Conservation (phyloP, 2,797 vertebrate genomes). For the Sphenopsis melanotis region DNA sequence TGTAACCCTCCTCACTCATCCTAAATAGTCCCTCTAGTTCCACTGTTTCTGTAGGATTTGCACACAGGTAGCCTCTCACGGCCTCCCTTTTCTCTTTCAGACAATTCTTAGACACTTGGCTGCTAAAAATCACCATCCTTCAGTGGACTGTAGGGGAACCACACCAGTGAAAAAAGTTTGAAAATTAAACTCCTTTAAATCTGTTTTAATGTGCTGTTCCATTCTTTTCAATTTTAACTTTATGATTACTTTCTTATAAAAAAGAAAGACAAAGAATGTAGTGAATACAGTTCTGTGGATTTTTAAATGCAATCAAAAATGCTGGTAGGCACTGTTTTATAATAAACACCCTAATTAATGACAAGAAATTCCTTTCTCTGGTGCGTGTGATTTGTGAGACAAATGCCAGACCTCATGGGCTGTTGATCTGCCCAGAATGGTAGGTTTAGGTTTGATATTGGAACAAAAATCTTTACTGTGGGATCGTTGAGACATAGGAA, state of each 20-base stretch:
- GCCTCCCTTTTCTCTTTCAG: neutral
- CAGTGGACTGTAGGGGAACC: neutral
- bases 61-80: neutral
- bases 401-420: neutral
- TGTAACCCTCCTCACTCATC: neutral
- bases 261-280: neutral
- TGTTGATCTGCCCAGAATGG: neutral
- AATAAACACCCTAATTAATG: neutral
- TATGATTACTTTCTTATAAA: neutral
- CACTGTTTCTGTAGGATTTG: neutral
- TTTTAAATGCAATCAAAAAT: neutral
- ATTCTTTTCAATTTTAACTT: neutral
- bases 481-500: neutral
- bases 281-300: neutral
- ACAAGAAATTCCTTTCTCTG: neutral
- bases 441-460: neutral
- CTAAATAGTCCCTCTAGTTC: neutral
- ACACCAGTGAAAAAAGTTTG: neutral
- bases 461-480: neutral
- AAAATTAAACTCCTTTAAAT: neutral
- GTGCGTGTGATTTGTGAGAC: neutral
- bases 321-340: neutral
- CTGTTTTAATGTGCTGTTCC: neutral
- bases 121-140: neutral
- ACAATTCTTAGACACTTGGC: neutral